Evolutionary conservation across 2,888 invertebrate genomes (phyloP).

Genomic region (Digitonthophagus gazella): DNA sequence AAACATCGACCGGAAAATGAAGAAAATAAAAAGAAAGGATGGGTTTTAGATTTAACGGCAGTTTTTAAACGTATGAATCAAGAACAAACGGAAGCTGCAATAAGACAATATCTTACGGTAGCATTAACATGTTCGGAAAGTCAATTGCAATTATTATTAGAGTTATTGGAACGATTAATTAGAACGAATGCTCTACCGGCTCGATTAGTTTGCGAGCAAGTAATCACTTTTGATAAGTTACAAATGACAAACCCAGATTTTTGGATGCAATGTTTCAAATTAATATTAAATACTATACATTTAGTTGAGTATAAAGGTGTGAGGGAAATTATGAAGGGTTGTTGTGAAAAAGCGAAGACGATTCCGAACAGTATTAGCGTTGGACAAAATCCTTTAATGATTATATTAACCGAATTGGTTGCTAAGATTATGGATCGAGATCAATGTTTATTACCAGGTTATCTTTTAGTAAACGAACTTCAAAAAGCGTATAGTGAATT

Average conservation of each 20-base stretch:
- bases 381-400: conserved; percentile 76
- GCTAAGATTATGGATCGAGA: conserved; percentile 90
- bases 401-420: conserved; percentile 78
- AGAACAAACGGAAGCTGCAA: conserved; percentile 72
- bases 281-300: conserved; percentile 81
- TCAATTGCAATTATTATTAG: conserved; percentile 72
- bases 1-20: conserved; percentile 74
- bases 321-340: conserved; percentile 88
- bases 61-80: conserved; percentile 65
- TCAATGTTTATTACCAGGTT: conserved; percentile 88
- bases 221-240: conserved; percentile 81
- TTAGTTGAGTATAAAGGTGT: conserved; percentile 96
- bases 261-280: conserved; percentile 85
- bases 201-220: conserved; percentile 81
- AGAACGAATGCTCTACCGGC: conserved; percentile 71
- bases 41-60: conserved; percentile 67
- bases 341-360: conserved; percentile 83
- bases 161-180: conserved; percentile 73
- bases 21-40: conserved; percentile 63
- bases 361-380: conserved; percentile 78
- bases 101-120: conserved; percentile 72
- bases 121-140: conserved; percentile 71
- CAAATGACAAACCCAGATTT: conserved; percentile 77
- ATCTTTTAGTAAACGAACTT: conserved; percentile 93
- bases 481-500: conserved; percentile 84